phyloP scores from a whole-genome alignment of 1,140 invertebrate genomes.

The Hypothenemus hampei region DNA sequence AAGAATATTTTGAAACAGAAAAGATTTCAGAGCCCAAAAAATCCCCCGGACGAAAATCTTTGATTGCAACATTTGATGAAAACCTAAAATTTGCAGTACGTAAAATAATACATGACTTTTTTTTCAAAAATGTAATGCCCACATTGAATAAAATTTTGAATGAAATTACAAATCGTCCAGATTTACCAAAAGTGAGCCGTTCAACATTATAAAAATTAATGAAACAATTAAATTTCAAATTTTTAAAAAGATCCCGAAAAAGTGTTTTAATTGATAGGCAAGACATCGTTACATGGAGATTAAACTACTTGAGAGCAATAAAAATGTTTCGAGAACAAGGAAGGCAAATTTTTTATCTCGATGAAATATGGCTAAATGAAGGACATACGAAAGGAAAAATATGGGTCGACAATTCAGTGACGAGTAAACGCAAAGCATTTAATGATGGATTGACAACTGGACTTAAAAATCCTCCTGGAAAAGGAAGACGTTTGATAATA shows the following conservation, averaged over 20 bases:
- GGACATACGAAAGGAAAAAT: conserved; percentile 8
- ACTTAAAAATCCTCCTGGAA: too few species aligned
- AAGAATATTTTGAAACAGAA: too few species aligned
- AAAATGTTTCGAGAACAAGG: background rate
- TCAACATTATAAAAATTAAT: conserved; percentile 12
- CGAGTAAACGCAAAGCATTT: background rate
- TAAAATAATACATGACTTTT: conserved; percentile 20
- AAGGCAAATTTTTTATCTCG: conserved; percentile 21
- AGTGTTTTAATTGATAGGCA: conserved; percentile 3
- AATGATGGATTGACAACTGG: background rate
- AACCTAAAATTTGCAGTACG: too few species aligned
- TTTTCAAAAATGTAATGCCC: conserved; percentile 16
- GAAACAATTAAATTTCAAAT: conserved; percentile 18
- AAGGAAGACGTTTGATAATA: too few species aligned
- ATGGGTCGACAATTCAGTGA: conserved; percentile 3
- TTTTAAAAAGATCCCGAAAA: conserved; percentile 1
- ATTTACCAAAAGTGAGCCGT: conserved; percentile 14
- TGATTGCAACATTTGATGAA: too few species aligned
- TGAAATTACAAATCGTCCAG: conserved; percentile 9
- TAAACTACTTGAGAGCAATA: conserved; percentile 10
- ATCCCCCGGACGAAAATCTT: too few species aligned
- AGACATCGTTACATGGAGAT: conserved; percentile 16
- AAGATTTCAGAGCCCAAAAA: too few species aligned
- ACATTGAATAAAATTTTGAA: conserved; percentile 10
- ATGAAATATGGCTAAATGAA: conserved; percentile 19